phyloP scores from a whole-genome alignment of 1,140 invertebrate genomes.

The Metaphire vulgaris region DNA sequence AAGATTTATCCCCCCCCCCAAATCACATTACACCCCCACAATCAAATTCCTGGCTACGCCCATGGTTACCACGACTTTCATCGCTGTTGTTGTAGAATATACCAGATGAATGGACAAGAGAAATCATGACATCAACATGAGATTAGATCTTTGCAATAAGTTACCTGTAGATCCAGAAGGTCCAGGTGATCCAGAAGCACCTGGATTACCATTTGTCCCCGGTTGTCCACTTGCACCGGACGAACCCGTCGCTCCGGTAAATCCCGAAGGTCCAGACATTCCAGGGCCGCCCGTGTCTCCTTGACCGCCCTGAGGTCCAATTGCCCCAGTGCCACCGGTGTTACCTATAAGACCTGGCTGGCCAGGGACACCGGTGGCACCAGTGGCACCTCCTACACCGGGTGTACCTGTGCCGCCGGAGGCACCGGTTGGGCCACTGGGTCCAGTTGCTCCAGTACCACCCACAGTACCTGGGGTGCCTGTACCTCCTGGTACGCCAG shows the following conservation, averaged over 20 bases:
- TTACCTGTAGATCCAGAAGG: slow-evolving; percentile 4
- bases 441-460: slow-evolving; percentile 12
- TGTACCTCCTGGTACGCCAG: neutral
- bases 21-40: no score
- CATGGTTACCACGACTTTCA: no score
- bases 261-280: neutral
- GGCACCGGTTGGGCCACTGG: slow-evolving; percentile 18
- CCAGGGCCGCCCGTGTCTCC: neutral
- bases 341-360: neutral
- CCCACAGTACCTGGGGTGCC: slow-evolving; percentile 5
- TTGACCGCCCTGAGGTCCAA: neutral
- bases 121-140: no score
- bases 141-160: no score
- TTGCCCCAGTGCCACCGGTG: neutral
- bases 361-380: neutral
- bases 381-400: slow-evolving; percentile 11
- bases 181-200: slow-evolving; percentile 12
- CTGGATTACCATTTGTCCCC: slow-evolving; percentile 3
- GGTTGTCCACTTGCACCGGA: slow-evolving; percentile 15
- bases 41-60: no score
- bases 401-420: neutral
- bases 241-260: neutral
- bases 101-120: no score
- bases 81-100: no score
- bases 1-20: no score